Conservation (phyloP, 1,140 invertebrate species). For the Rhizoglyphus robini region DNA sequence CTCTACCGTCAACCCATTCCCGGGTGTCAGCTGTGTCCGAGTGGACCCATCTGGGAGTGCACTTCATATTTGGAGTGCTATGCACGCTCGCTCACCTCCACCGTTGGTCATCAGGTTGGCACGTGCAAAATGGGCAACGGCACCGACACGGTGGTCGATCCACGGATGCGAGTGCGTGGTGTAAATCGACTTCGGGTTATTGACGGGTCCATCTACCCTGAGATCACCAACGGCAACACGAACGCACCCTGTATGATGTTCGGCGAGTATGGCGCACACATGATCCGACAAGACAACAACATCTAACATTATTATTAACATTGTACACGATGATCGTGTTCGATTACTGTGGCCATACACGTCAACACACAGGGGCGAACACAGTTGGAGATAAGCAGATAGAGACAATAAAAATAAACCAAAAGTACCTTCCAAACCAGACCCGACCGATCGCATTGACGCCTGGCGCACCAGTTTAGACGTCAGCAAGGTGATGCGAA, state of each 20-base stretch:
- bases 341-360: background rate
- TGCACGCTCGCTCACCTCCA: slow-evolving; percentile 48
- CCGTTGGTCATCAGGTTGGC: slow-evolving; percentile 62
- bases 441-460: too few species aligned
- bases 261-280: too few species aligned
- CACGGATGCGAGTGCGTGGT: slow-evolving; percentile 36
- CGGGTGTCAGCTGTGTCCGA: slow-evolving; percentile 53
- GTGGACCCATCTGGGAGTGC: too few species aligned
- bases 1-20: slow-evolving; percentile 30
- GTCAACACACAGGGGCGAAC: background rate
- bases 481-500: too few species aligned
- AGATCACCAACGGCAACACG: slow-evolving; percentile 34
- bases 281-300: slow-evolving; percentile 38
- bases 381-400: background rate
- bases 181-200: slow-evolving; percentile 24
- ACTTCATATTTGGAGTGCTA: slow-evolving; percentile 69
- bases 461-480: too few species aligned
- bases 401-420: too few species aligned
- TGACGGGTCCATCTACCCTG: slow-evolving; percentile 27
- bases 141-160: slow-evolving; percentile 47
- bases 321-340: background rate
- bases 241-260: slow-evolving; percentile 70
- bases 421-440: too few species aligned
- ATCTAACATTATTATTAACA: too few species aligned
- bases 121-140: slow-evolving; percentile 71